These are phyloP conservation scores for Xiphydria camelus DNA, from an alignment of 2,888 invertebrate species.

Conservation along the genomic window DNA sequence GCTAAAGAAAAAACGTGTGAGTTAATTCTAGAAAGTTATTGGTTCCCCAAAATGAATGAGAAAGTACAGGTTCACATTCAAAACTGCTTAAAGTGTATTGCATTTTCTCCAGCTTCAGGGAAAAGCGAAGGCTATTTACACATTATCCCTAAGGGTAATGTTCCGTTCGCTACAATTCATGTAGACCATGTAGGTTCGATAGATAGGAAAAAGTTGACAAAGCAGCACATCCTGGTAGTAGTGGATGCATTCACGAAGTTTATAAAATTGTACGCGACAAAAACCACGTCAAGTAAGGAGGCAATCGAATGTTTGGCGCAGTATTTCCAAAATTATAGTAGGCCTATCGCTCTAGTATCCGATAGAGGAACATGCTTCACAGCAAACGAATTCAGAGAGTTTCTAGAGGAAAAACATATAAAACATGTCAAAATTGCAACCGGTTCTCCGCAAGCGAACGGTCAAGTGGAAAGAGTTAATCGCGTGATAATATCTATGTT, in stretches of 20 bases:
- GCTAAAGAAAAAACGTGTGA: too few species aligned
- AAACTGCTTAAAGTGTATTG: conserved; percentile 36
- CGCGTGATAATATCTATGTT: conserved; percentile 23
- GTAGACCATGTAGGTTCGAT: conserved; percentile 36
- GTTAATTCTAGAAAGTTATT: conserved; percentile 1
- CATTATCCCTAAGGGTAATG: conserved; percentile 30
- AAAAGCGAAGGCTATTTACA: conserved; percentile 30
- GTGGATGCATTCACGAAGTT: conserved; percentile 34
- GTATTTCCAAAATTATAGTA: conserved; percentile 22
- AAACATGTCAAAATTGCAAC: conserved; percentile 31
- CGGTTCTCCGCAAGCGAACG: conserved; percentile 34
- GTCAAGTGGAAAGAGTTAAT: conserved; percentile 32
- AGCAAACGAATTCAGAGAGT: conserved; percentile 27
- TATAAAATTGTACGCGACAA: conserved; percentile 23
- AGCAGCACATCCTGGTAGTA: conserved; percentile 24
- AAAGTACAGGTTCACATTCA: conserved; percentile 23
- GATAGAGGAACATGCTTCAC: conserved; percentile 37
- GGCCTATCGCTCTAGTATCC: conserved; percentile 21
- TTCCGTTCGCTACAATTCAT: conserved; percentile 31
- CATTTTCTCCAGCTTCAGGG: conserved; percentile 21
- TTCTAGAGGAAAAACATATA: conserved; percentile 21
- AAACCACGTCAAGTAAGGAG: conserved; percentile 16
- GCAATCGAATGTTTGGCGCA: conserved; percentile 18
- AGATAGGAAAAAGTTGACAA: conserved; percentile 13
- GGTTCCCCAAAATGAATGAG: conserved; percentile 9